Conservation (phyloP, 2,113 vertebrate genomes). For the Prietella phreatophila region DNA sequence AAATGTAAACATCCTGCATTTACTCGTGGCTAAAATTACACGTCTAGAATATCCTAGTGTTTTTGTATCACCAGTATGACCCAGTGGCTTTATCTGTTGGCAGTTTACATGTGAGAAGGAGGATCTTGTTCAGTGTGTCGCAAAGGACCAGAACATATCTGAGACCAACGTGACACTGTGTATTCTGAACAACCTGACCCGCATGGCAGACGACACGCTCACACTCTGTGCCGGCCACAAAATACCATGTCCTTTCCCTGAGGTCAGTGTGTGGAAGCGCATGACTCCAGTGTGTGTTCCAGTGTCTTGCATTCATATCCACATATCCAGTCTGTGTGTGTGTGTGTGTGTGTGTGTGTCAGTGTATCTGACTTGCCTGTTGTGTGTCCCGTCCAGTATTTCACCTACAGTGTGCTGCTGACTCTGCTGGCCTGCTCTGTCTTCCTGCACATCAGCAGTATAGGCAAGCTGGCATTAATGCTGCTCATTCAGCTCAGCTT, state of each 20-base stretch:
- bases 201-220: slow-evolving; percentile 68
- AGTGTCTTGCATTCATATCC: slow-evolving; percentile 18
- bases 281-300: background rate
- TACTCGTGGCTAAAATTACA: background rate
- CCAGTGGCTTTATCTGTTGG: background rate
- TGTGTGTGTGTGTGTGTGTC: background rate
- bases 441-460: slow-evolving; percentile 98
- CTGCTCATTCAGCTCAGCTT: slow-evolving; percentile 84
- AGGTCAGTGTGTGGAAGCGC: slow-evolving; percentile 73
- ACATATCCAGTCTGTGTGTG: slow-evolving; percentile 27
- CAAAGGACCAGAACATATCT: slow-evolving; percentile 74
- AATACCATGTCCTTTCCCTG: slow-evolving; percentile 85
- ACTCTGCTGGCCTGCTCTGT: slow-evolving; percentile 94
- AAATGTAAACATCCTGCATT: background rate
- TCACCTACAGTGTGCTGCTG: slow-evolving; percentile 88
- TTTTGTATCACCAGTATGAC: background rate
- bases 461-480: slow-evolving; percentile 90
- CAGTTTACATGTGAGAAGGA: slow-evolving; percentile 87
- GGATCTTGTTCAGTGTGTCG: slow-evolving; percentile 75
- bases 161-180: slow-evolving; percentile 73
- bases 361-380: background rate
- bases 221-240: slow-evolving; percentile 74
- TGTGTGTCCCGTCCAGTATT: slow-evolving; percentile 78
- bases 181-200: slow-evolving; percentile 80
- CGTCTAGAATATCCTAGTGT: background rate